phyloP scores from a whole-genome alignment of 2,888 invertebrate genomes.

The Imbricaverruca yamaguchii region DNA sequence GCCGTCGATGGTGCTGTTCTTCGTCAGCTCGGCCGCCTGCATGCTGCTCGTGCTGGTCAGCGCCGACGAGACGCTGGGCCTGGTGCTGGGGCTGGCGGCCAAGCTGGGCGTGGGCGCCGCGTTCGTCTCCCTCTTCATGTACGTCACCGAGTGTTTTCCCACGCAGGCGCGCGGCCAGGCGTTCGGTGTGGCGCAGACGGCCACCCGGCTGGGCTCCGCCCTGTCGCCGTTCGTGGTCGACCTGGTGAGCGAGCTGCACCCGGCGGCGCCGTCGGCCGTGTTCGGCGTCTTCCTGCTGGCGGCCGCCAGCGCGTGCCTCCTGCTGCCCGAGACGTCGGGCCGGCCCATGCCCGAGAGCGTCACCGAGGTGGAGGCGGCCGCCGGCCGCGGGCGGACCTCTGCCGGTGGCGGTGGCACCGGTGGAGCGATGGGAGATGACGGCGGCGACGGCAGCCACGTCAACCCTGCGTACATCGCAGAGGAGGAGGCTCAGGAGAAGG shows the following conservation, averaged over 20 bases:
- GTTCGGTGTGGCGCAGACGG: neutral
- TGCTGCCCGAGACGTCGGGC: neutral
- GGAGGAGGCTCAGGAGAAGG: no score
- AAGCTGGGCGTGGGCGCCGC: conserved; percentile 44
- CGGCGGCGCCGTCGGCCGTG: neutral
- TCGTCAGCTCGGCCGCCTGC: conserved; percentile 41
- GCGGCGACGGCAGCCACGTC: no score
- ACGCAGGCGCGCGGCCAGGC: conserved; percentile 44
- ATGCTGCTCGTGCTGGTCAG: conserved; percentile 42
- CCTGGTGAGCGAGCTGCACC: conserved; percentile 26
- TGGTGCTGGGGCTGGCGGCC: conserved; percentile 38
- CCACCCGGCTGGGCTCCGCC: conserved; percentile 45
- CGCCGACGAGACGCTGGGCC: conserved; percentile 30
- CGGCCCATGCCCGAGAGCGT: neutral
- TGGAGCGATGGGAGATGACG: no score
- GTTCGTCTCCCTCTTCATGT: conserved; percentile 45
- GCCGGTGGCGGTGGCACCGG: no score
- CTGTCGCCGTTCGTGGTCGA: conserved; percentile 43
- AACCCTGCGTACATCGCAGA: no score
- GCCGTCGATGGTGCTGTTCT: conserved; percentile 42
- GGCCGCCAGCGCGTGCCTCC: neutral
- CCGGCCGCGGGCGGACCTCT: no score
- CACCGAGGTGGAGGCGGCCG: neutral
- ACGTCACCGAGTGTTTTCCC: conserved; percentile 36
- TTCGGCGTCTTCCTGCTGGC: neutral